phyloP scores from a whole-genome alignment of 2,797 vertebrate species.

The Melanotaenia parkinsoni region DNA sequence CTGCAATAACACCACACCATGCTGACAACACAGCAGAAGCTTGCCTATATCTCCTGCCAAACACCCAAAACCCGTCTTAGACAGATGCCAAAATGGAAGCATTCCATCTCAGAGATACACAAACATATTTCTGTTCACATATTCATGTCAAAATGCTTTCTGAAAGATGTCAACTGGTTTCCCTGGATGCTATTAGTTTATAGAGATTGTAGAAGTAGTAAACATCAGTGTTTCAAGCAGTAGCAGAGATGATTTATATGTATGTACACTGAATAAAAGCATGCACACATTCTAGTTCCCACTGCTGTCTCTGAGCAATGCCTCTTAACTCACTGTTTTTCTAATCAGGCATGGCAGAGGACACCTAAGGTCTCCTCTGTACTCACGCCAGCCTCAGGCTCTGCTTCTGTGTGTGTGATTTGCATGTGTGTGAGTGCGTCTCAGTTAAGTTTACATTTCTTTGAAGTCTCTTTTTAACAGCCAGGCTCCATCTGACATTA shows the following conservation, averaged over 20 bases:
- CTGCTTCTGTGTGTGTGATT: slow-evolving; percentile 39
- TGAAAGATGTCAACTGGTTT: slow-evolving; percentile 48
- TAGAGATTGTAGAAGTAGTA: slow-evolving; percentile 29
- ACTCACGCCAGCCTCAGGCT: slow-evolving; percentile 47
- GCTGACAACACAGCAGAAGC: slow-evolving; percentile 27
- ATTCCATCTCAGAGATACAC: slow-evolving; percentile 28
- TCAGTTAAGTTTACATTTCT: slow-evolving; percentile 68
- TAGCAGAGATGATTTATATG: slow-evolving; percentile 36
- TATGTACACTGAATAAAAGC: slow-evolving; percentile 37
- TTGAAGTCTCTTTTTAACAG: slow-evolving; percentile 73
- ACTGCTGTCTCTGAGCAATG: slow-evolving; percentile 28
- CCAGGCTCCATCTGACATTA: slow-evolving; percentile 53
- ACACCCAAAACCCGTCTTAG: slow-evolving; percentile 7
- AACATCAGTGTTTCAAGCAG: slow-evolving; percentile 45
- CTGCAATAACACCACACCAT: slow-evolving; percentile 21
- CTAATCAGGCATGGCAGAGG: slow-evolving; percentile 72
- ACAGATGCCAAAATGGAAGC: slow-evolving; percentile 20
- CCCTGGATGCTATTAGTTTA: slow-evolving; percentile 40
- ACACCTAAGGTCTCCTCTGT: slow-evolving; percentile 62
- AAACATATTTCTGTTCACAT: slow-evolving; percentile 34
- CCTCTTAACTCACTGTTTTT: slow-evolving; percentile 51
- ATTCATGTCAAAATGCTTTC: slow-evolving; percentile 52
- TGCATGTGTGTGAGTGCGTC: slow-evolving; percentile 45
- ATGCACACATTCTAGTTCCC: slow-evolving; percentile 11
- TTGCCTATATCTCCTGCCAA: slow-evolving; percentile 14